Evolutionary conservation across 2,888 invertebrate genomes (phyloP).

Genomic region (Mythimna albipuncta): DNA sequence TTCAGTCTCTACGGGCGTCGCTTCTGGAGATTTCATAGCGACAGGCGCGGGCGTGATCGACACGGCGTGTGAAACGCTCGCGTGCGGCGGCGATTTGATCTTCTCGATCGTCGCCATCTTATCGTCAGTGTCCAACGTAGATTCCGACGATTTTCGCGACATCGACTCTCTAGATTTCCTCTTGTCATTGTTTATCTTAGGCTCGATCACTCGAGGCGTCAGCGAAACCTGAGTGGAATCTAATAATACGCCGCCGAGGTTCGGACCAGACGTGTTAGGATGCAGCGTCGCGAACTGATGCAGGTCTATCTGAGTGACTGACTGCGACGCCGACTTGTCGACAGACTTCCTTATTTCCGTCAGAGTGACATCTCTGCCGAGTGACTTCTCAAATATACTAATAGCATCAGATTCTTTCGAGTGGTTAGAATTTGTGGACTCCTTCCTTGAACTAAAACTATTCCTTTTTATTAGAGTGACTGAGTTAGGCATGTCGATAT

Average conservation of each 20-base stretch:
- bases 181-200: conserved; percentile 76
- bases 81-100: conserved; percentile 79
- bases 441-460: conserved; percentile 85
- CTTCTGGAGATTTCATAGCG: conserved; percentile 67
- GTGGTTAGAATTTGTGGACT: conserved; percentile 87
- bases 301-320: conserved; percentile 77
- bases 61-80: conserved; percentile 72
- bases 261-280: conserved; percentile 74
- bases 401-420: conserved; percentile 87
- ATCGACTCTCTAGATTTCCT: conserved; percentile 80
- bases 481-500: conserved; percentile 87
- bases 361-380: conserved; percentile 88
- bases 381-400: conserved; percentile 88
- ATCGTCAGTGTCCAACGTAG: conserved; percentile 77
- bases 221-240: conserved; percentile 87
- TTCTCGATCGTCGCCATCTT: conserved; percentile 81
- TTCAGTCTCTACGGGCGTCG: conserved; percentile 77
- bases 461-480: conserved; percentile 88
- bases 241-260: conserved; percentile 75
- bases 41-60: conserved; percentile 78
- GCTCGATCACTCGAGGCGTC: conserved; percentile 79
- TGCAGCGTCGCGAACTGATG: conserved; percentile 85
- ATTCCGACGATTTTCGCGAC: conserved; percentile 82
- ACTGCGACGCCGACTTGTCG: conserved; percentile 79
- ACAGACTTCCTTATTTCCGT: conserved; percentile 88